Evolutionary conservation across 2,888 invertebrate genomes (phyloP), one percentile per base, ranked within the genome.

Genomic region (Napeogenes sylphis): DNA sequence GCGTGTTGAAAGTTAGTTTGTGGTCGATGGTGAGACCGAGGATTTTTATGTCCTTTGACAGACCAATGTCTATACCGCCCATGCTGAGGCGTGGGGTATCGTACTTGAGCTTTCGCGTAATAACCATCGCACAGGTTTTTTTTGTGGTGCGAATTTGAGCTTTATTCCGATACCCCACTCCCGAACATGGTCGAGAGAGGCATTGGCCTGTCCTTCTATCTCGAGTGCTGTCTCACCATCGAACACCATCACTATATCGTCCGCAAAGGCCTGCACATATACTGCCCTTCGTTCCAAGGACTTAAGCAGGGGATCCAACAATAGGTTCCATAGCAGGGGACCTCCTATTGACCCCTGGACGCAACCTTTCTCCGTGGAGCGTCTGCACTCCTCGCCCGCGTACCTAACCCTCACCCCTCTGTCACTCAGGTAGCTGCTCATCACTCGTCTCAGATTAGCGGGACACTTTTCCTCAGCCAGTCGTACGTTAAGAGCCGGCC

Each of bases 401-500:
- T 63, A 66, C 13, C 55, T 55, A 0, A 66, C 45, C 10, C 3
- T 58, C 1, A 69, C 62, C 42, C 33, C 62, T 10, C 67, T 30
- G 55, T 62, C 53, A 1, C 30, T 14, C 0, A 69, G 59, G 59
- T 69, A 68, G 3, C 35, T 47, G 47, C 35, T 30, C 2, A 58
- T 4, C 21, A 47, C 47, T 6, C 5, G 21, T 47, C 47, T 47
- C 21, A 47, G 21, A 30, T 21, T 47, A 8, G 21, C 14, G 0
- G 71, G 73, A 14, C 67, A 71, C 2, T 58, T 53, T 55, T 63
- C 62, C 2, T 56, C 46, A 4, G 51, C 62, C 8, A 72, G 56
- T 33, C 67, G 58, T 4, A 55, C 4, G 35, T 58, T 63, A 2
- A 73, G 64, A 1, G 58, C 56, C 2, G 74, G 74, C 74, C 74